These are phyloP conservation scores for Ophion costatus DNA, from an alignment of 2,888 invertebrate species.

Conservation along the genomic window DNA sequence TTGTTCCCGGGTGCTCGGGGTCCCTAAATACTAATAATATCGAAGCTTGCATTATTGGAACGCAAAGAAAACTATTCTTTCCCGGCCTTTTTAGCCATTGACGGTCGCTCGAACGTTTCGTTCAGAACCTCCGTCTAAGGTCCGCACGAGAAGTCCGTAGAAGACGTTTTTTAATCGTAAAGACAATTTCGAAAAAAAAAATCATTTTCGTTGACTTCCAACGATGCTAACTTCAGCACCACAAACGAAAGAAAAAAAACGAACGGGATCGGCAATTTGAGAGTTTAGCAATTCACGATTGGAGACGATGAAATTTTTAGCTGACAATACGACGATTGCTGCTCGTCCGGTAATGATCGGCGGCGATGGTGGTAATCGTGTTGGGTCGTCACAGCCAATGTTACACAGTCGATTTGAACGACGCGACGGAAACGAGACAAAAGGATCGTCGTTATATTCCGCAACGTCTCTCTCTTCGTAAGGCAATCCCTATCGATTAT, in stretches of 20 bases:
- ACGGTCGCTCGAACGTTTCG: no score
- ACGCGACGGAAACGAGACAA: conserved; percentile 54
- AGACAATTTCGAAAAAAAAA: no score
- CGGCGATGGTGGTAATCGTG: conserved; percentile 43
- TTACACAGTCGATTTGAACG: conserved; percentile 46
- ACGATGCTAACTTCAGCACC: neutral
- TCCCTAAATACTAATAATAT: no score
- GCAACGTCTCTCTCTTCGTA: conserved; percentile 48
- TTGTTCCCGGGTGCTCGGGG: no score
- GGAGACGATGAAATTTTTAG: conserved; percentile 42
- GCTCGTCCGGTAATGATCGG: conserved; percentile 33
- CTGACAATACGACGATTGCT: conserved; percentile 19
- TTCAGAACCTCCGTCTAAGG: no score
- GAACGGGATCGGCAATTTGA: neutral
- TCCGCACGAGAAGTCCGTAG: no score
- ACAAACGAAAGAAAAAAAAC: neutral
- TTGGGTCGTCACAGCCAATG: conserved; percentile 61
- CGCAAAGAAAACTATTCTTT: no score
- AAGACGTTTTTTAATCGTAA: no score
- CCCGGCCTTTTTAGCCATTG: no score
- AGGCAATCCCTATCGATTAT: conserved; percentile 62
- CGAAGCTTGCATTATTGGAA: no score
- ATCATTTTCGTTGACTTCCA: neutral
- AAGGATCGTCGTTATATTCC: conserved; percentile 52
- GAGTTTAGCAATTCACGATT: conserved; percentile 23